phyloP scores from a whole-genome alignment of 2,797 vertebrate genomes.

The Denticeps clupeoides region DNA sequence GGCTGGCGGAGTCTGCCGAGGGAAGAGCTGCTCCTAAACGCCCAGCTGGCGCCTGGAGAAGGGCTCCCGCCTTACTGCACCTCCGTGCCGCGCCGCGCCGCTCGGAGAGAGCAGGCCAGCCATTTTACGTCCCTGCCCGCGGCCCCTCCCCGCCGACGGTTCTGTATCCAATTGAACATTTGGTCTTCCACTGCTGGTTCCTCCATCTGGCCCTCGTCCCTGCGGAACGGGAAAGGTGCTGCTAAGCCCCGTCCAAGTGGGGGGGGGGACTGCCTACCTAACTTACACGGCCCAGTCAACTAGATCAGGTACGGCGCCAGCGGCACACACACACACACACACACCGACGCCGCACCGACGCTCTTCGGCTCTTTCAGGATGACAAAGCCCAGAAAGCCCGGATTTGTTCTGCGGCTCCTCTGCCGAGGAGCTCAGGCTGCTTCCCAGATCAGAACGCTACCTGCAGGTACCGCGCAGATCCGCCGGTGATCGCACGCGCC shows the following conservation, averaged over 20 bases:
- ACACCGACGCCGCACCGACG: neutral
- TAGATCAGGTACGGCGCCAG: slow-evolving; percentile 56
- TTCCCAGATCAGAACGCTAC: slow-evolving; percentile 48
- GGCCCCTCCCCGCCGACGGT: slow-evolving; percentile 80
- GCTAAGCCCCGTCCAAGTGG: slow-evolving; percentile 82
- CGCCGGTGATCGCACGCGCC: slow-evolving; percentile 40
- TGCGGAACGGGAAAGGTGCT: slow-evolving; percentile 92
- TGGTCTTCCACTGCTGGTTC: slow-evolving; percentile 99
- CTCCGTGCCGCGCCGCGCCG: slow-evolving; percentile 96
- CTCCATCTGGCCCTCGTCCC: slow-evolving; percentile 98
- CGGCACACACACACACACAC: slow-evolving; percentile 2
- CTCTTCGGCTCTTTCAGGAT: slow-evolving; percentile 11
- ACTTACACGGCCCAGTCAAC: slow-evolving; percentile 86
- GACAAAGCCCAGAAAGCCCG: slow-evolving; percentile 22
- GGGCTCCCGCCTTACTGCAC: slow-evolving; percentile 98
- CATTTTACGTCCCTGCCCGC: slow-evolving; percentile 96
- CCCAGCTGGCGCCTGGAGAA: slow-evolving; percentile 99
- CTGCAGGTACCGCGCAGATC: slow-evolving; percentile 56
- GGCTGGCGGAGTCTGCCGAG: slow-evolving; percentile 96
- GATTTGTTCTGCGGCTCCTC: slow-evolving; percentile 35
- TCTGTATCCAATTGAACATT: slow-evolving; percentile 99
- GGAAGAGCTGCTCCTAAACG: slow-evolving; percentile 96
- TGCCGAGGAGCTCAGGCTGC: slow-evolving; percentile 37
- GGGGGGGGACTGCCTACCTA: slow-evolving; percentile 83
- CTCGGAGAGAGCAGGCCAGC: slow-evolving; percentile 95